Percentiles rank a stretch among this genome's conserved stretches.
phyloP scores from a whole-genome alignment of 2,888 invertebrate genomes.

The Epirrhoe tristata region DNA sequence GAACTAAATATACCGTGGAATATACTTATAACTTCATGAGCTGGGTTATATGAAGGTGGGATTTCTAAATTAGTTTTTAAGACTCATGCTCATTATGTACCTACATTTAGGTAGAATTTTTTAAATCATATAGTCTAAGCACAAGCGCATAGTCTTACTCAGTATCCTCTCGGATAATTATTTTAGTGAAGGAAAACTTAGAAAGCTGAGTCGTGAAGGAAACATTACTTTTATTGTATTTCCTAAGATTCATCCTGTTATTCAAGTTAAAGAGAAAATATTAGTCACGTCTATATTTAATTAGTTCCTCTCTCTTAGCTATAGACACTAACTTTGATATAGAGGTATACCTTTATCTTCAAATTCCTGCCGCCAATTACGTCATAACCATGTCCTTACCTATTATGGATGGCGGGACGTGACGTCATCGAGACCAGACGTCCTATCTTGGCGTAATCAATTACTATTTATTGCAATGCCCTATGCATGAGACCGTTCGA shows the following conservation, averaged over 20 bases:
- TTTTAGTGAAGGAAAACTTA: neutral
- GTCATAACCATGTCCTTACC: slow-evolving; percentile 22
- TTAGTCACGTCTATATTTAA: neutral
- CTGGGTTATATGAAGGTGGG: no score
- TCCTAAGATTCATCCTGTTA: slow-evolving; percentile 1
- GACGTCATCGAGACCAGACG: slow-evolving; percentile 52
- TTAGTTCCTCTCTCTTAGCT: neutral
- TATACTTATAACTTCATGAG: no score
- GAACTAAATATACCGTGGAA: no score
- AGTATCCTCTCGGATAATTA: neutral
- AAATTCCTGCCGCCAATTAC: slow-evolving; percentile 32
- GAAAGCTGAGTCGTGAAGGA: neutral
- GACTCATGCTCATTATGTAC: neutral
- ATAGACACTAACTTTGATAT: slow-evolving; percentile 16
- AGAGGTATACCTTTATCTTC: slow-evolving; percentile 2
- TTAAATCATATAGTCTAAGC: neutral
- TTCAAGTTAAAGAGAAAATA: neutral
- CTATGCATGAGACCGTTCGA: slow-evolving; percentile 42
- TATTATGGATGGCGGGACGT: slow-evolving; percentile 46
- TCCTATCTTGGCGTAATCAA: slow-evolving; percentile 55
- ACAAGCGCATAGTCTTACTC: neutral
- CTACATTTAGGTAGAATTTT: neutral
- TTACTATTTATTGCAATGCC: slow-evolving; percentile 55
- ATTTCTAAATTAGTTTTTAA: no score
- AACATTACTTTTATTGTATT: neutral